Base-by-base conservation (phyloP, 2,113 vertebrate species). In the Scolopax mira region DNA sequence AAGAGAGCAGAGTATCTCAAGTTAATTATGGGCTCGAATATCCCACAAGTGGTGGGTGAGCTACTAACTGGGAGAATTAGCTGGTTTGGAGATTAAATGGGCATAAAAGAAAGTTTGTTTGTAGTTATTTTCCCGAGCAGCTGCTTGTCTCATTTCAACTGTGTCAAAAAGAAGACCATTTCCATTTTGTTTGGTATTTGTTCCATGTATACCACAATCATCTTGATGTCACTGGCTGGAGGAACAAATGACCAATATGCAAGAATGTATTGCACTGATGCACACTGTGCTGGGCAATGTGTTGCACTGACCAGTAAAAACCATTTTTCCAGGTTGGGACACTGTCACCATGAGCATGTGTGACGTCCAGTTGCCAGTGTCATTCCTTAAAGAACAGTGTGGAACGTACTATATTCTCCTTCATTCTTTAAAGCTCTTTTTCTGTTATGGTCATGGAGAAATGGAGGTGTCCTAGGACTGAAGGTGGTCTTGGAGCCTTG, bases 261-360 rank as follows among this genome's bases (percentile, higher is more conserved):
- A 21, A 3, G 28, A 55, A 18, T 18, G 7, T 11, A 15, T 27
- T 24, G 22, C 25, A 7, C 61, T 18, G 31, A 35, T 11, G 39
- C 35, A 49, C 13, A 4, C 5, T 22, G 13, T 14, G 27, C 30
- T 23, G 66, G 58, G 44, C 27, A 13, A 7, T 4, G 58, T 8
- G 16, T 11, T 39, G 17, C 21, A 16, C 41, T 15, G 42, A n/a
- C 11, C 51, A 48, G 28, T 39, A 18, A 28, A 57, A 75, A 35
- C 18, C 42, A 8, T n/a, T 48, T 19, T 39, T 41, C 39, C 28
- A 8, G 15, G 15, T 22, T 5, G 6, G 41, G 70, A 23, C n/a
- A 7, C 22, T 7, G 12, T 31, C 35, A 1, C 18, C 12, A 25
- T 12, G 25, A 62, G 48, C 31, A 1, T 1, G 8, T 27, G 21